Percentiles rank a stretch among this genome's conserved stretches.
Evolutionary conservation across 1,140 invertebrate genomes (phyloP).

Genomic region (Cyphomyrmex costatus): DNA sequence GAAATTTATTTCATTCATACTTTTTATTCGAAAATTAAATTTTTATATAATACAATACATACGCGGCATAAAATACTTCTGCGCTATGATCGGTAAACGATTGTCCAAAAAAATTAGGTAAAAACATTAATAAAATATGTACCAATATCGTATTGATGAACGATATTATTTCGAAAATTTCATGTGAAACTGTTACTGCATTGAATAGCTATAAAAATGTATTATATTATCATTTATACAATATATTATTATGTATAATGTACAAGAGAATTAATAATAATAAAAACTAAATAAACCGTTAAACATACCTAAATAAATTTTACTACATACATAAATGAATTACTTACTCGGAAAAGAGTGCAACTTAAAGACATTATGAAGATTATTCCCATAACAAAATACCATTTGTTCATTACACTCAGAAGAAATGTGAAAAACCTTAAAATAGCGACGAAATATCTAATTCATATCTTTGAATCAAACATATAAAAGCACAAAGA

Average conservation of each 20-base stretch:
- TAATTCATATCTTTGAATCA: neutral
- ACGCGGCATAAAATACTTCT: no score
- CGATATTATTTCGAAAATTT: neutral
- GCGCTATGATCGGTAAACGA: neutral
- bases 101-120: neutral
- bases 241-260: neutral
- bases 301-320: slow-evolving; percentile 14
- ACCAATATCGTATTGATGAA: neutral
- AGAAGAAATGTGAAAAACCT: no score
- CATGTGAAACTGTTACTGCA: neutral
- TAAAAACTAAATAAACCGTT: no score
- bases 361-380: no score
- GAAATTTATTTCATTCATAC: no score
- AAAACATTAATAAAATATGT: neutral
- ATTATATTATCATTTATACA: neutral
- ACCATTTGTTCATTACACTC: neutral
- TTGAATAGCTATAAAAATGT: no score
- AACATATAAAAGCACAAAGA: no score
- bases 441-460: no score
- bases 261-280: neutral
- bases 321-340: neutral
- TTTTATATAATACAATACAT: no score
- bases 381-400: neutral
- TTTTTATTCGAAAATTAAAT: no score
- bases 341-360: no score